A percentile compares a stretch with the other conserved stretches of the same genome.
These are phyloP conservation scores for Ptychodera flava DNA, from an alignment of 35 echinoderm and acorn worm species.

Conservation along the genomic window DNA sequence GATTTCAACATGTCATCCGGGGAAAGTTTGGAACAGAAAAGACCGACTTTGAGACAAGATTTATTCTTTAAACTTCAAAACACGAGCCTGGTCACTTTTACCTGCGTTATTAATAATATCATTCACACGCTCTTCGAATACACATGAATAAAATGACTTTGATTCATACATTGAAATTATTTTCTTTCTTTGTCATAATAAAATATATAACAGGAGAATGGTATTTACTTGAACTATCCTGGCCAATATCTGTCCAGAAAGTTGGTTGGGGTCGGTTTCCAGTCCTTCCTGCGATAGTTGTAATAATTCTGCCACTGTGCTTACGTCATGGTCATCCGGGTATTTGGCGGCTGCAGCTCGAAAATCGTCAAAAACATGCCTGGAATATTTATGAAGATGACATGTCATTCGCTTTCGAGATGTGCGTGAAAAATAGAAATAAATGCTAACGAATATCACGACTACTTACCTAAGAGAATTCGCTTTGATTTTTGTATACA, in stretches of 20 bases:
- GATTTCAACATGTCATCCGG: not conserved
- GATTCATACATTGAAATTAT: too few relatives aligned
- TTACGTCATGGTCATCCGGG: not conserved
- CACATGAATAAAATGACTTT: too few relatives aligned
- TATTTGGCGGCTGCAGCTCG: not conserved
- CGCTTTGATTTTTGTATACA: constrained; percentile 48
- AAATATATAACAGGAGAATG: too few relatives aligned
- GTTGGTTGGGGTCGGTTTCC: not conserved
- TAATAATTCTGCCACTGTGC: not conserved
- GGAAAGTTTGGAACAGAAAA: too few relatives aligned
- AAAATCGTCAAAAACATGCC: not conserved
- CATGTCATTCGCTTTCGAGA: not conserved
- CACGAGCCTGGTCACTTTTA: too few relatives aligned
- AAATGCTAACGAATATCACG: not conserved
- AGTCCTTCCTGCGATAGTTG: not conserved
- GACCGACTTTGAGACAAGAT: too few relatives aligned
- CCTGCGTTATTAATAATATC: too few relatives aligned
- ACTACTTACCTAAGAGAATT: constrained; percentile 31
- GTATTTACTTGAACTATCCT: not conserved
- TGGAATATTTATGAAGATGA: not conserved
- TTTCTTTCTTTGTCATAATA: too few relatives aligned
- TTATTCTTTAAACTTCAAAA: too few relatives aligned
- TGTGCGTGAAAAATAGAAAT: not conserved
- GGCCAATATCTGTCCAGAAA: not conserved
- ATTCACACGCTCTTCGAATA: too few relatives aligned